Percentiles rank a stretch among this genome's conserved stretches.
These are phyloP conservation scores for Poecilia picta DNA, from an alignment of 2,797 vertebrate genomes.

Conservation along the genomic window DNA sequence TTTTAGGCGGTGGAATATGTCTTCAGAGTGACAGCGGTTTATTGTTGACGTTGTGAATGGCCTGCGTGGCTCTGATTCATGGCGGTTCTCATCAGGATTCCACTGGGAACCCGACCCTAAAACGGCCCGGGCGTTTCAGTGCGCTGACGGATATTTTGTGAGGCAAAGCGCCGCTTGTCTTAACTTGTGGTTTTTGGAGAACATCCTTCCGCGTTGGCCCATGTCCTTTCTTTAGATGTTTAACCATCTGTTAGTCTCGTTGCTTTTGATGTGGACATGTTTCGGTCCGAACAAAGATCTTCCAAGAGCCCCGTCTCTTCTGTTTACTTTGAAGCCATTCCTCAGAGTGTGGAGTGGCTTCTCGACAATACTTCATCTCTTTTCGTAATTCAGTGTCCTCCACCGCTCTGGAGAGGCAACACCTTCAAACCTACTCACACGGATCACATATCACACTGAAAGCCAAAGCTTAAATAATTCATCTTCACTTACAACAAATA, in stretches of 20 bases:
- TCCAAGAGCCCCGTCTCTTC: conserved; percentile 45
- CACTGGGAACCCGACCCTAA: conserved; percentile 58
- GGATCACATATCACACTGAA: conserved; percentile 1
- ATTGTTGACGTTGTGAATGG: conserved; percentile 46
- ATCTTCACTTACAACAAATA: background rate
- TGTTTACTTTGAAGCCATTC: conserved; percentile 62
- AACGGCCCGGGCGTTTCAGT: conserved; percentile 32
- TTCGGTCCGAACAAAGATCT: conserved; percentile 47
- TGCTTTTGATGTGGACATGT: conserved; percentile 68
- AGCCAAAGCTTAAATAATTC: background rate
- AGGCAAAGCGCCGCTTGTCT: conserved; percentile 36
- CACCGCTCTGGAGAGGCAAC: conserved; percentile 32
- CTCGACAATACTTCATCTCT: conserved; percentile 47
- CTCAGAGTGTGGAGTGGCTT: conserved; percentile 41
- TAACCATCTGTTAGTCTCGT: conserved; percentile 26
- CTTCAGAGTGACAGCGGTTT: conserved; percentile 51
- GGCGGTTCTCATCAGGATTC: conserved; percentile 47
- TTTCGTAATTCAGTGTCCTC: conserved; percentile 51
- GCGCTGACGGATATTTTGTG: conserved; percentile 34
- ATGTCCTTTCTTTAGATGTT: conserved; percentile 35
- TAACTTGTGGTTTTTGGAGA: conserved; percentile 41
- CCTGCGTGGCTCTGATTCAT: conserved; percentile 16
- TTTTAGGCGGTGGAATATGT: conserved; percentile 65
- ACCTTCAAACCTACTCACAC: conserved; percentile 6
- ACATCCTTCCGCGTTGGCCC: conserved; percentile 19